Conservation (phyloP, 2,113 vertebrate genomes). For the Xiphorhynchus elegans region DNA sequence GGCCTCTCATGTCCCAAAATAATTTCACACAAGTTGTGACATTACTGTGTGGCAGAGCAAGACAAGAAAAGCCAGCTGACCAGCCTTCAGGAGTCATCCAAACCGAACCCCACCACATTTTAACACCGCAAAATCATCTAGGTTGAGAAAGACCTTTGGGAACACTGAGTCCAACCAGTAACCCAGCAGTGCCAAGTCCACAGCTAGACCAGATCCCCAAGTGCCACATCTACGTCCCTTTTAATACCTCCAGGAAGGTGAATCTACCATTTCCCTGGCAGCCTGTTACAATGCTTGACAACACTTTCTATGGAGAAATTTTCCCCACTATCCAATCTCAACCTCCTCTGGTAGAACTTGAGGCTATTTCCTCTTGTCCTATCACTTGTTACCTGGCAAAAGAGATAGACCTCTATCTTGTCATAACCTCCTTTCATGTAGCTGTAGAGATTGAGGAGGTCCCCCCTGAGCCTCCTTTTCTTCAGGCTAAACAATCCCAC, state of each 20-base stretch:
- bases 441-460: neutral
- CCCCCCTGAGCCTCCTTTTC: neutral
- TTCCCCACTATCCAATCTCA: neutral
- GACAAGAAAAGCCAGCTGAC: neutral
- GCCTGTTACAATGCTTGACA: neutral
- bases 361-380: neutral
- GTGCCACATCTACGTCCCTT: neutral
- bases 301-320: neutral
- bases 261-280: neutral
- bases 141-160: neutral
- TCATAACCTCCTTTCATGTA: neutral
- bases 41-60: neutral
- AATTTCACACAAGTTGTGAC: neutral
- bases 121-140: neutral
- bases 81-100: neutral
- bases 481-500: neutral
- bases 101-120: neutral
- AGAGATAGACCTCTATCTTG: neutral
- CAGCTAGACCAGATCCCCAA: neutral
- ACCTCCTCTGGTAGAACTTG: neutral
- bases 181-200: neutral
- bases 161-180: neutral
- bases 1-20: neutral
- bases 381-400: neutral
- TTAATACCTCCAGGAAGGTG: neutral